Evolutionary conservation across 2,797 vertebrate species (phyloP).

Genomic region (Anguilla obscura): DNA sequence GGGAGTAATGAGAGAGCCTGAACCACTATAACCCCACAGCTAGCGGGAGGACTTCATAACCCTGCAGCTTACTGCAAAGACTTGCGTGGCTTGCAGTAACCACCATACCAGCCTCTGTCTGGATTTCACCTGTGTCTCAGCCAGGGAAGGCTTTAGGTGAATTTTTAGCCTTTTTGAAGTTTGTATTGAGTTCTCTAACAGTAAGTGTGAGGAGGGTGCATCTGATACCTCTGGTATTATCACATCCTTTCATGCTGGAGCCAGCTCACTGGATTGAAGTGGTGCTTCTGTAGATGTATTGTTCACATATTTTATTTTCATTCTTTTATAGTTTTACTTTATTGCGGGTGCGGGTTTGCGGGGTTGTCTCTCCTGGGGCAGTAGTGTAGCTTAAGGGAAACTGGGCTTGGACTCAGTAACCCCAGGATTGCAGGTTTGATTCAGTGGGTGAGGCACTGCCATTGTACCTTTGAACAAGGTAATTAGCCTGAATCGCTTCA

Average conservation of each 20-base stretch:
- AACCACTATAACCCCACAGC: neutral
- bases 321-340: too few relatives aligned
- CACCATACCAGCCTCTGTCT: neutral
- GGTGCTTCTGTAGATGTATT: neutral
- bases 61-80: neutral
- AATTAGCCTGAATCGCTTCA: neutral
- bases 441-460: too few relatives aligned
- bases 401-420: neutral
- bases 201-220: neutral
- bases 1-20: neutral
- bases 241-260: neutral
- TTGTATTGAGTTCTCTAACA: neutral
- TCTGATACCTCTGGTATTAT: neutral
- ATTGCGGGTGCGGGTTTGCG: too few relatives aligned
- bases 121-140: neutral
- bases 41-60: neutral
- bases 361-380: too few relatives aligned
- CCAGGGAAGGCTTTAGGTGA: neutral
- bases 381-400: too few relatives aligned
- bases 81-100: neutral
- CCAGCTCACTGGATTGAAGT: neutral
- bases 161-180: conserved; percentile 13
- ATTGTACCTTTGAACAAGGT: too few relatives aligned
- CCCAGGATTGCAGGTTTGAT: neutral
- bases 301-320: neutral